Conservation (phyloP, 64 coral and sea anemone genomes). For the Pocillopora verrucosa region DNA sequence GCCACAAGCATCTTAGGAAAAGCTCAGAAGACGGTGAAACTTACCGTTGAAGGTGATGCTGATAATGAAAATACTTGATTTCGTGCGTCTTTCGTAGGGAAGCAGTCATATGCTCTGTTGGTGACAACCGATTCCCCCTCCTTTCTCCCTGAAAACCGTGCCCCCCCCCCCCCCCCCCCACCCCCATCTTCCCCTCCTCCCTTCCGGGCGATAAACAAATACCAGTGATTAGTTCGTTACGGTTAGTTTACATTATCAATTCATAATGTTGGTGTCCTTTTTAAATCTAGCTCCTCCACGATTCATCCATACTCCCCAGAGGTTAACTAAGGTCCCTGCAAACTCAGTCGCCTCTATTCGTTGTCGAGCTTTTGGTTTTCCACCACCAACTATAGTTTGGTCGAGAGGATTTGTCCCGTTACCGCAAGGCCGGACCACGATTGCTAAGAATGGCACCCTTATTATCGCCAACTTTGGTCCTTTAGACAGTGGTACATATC, state of each 20-base stretch:
- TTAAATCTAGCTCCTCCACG: background rate
- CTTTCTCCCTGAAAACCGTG: too few relatives aligned
- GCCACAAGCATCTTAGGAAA: background rate
- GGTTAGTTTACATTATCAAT: background rate
- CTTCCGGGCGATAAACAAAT: too few relatives aligned
- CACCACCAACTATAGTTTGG: background rate
- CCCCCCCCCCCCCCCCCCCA: too few relatives aligned
- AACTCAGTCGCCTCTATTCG: background rate
- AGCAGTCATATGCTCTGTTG: too few relatives aligned
- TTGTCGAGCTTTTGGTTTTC: background rate
- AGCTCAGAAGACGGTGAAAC: background rate
- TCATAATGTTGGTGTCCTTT: background rate
- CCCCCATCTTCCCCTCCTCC: background rate
- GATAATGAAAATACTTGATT: too few relatives aligned
- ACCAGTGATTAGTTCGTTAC: too few relatives aligned
- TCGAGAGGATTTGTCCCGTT: background rate
- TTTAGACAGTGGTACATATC: background rate
- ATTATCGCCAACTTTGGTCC: background rate
- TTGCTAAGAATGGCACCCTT: background rate
- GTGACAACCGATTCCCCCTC: too few relatives aligned
- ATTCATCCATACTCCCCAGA: background rate
- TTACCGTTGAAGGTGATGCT: conserved; percentile 5
- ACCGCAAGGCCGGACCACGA: background rate
- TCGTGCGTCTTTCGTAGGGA: too few relatives aligned
- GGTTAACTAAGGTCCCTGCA: background rate